Conservation (phyloP, 2,113 vertebrate genomes). For the Arvicanthis niloticus region DNA sequence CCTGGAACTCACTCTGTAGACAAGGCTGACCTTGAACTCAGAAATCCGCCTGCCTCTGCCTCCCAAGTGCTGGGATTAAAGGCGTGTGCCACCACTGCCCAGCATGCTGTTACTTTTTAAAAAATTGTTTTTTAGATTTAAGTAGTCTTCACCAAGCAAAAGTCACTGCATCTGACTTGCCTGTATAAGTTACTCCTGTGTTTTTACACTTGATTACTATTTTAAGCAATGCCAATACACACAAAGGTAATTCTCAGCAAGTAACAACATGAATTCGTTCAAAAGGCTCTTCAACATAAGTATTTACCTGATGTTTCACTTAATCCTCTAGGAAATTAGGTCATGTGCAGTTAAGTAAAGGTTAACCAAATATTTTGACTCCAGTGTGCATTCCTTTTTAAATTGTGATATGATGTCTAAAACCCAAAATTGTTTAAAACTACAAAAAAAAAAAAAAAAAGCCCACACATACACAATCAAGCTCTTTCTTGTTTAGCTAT, state of each 20-base stretch:
- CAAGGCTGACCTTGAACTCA: no score
- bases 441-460: not conserved
- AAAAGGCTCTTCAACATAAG: not conserved
- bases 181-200: not conserved
- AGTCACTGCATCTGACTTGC: not conserved
- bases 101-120: no score
- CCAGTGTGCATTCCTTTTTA: not conserved
- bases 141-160: not conserved
- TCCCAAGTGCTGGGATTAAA: no score
- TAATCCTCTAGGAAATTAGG: not conserved
- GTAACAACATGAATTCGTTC: not conserved
- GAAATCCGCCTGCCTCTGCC: no score
- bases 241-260: not conserved
- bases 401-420: not conserved
- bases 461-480: no score
- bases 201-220: constrained; percentile 41
- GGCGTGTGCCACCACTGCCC: no score
- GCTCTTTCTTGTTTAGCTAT: not conserved
- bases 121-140: no score
- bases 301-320: not conserved
- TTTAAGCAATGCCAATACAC: constrained; percentile 27
- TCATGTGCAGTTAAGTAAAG: not conserved
- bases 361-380: not conserved
- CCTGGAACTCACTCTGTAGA: no score
- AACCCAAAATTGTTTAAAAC: not conserved